Evolutionary conservation across 2,113 vertebrate species (phyloP).

Genomic region (Ciconia boyciana): DNA sequence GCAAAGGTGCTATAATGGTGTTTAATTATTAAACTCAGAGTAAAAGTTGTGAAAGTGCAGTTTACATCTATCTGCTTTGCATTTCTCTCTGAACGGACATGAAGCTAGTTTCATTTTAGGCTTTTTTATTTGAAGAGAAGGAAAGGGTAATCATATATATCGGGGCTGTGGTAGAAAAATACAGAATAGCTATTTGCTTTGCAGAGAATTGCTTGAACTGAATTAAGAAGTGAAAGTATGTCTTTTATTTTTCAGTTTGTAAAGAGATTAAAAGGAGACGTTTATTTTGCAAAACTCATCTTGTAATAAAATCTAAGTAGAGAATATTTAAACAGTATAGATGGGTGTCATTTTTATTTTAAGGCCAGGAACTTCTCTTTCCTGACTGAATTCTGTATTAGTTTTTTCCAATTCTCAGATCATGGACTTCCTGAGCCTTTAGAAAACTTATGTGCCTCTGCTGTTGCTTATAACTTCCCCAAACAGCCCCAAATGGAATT

Average conservation of each 20-base stretch:
- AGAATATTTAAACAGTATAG: background rate
- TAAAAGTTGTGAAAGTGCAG: background rate
- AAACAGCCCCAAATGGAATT: background rate
- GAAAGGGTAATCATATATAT: background rate
- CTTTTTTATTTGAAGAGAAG: background rate
- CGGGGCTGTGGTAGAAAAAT: background rate
- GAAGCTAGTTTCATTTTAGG: background rate
- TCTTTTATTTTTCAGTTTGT: background rate
- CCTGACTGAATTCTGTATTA: background rate
- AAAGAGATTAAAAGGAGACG: background rate
- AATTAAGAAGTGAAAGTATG: background rate
- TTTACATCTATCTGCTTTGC: background rate
- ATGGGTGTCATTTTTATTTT: background rate
- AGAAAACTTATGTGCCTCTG: background rate
- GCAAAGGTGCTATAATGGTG: background rate
- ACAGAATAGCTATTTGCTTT: background rate
- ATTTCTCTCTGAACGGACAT: background rate
- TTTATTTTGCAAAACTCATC: background rate
- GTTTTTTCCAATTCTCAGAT: background rate
- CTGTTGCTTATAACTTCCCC: background rate
- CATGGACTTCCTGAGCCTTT: background rate
- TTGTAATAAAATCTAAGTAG: background rate
- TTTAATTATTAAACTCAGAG: constrained; percentile 7
- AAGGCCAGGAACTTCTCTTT: background rate
- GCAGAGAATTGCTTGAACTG: background rate